A percentile compares a stretch with the other conserved stretches of the same genome.
phyloP scores from a whole-genome alignment of 1,140 invertebrate species.

The Trypoxylus dichotomus region DNA sequence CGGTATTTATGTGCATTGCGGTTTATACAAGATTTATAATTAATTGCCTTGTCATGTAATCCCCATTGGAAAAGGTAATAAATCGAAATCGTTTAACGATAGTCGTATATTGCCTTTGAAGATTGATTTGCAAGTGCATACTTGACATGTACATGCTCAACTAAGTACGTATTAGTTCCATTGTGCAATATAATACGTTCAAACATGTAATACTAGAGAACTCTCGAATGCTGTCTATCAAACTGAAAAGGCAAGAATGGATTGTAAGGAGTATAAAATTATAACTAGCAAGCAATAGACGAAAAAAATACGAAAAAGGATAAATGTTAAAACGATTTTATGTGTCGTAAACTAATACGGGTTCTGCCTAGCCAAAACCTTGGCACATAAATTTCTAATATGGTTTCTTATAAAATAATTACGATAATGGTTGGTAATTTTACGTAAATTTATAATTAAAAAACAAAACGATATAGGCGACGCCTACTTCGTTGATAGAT shows the following conservation, averaged over 20 bases:
- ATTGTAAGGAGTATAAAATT: background rate
- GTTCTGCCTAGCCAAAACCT: background rate
- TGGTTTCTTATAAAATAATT: background rate
- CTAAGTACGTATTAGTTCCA: background rate
- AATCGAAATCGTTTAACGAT: background rate
- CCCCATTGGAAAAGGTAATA: background rate
- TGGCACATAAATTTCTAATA: slow-evolving; percentile 7
- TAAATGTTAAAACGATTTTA: background rate
- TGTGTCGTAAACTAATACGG: background rate
- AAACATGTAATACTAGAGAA: background rate
- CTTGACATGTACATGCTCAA: background rate
- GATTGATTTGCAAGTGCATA: slow-evolving; percentile 6
- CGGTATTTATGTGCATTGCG: background rate
- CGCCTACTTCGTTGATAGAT: too few species aligned
- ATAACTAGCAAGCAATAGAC: background rate
- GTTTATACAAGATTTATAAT: background rate
- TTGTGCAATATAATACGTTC: background rate
- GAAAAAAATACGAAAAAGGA: slow-evolving; percentile 2
- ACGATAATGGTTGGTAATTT: background rate
- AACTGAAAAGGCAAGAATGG: background rate
- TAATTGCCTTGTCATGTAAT: slow-evolving; percentile 2
- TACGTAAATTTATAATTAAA: too few species aligned
- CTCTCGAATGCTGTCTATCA: background rate
- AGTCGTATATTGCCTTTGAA: background rate
- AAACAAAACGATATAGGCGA: too few species aligned